phyloP scores from a whole-genome alignment of 2,888 invertebrate species.

The Drosophila nr. fundita region DNA sequence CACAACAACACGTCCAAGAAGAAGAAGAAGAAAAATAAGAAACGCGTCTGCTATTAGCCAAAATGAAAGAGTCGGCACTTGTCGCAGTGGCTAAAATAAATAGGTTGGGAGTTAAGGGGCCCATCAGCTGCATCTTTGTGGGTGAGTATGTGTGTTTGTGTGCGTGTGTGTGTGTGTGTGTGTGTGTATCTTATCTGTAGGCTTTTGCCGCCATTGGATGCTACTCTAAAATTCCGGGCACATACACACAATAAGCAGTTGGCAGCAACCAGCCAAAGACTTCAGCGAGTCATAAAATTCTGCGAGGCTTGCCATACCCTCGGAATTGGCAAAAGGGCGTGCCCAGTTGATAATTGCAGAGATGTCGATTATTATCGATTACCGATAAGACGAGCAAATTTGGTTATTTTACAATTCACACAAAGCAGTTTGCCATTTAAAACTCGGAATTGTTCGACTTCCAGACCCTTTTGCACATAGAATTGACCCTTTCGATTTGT shows the following conservation, averaged over 20 bases:
- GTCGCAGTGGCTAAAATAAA: conserved; percentile 40
- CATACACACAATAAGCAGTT: conserved; percentile 73
- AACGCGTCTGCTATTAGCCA: conserved; percentile 33
- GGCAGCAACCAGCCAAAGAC: conserved; percentile 48
- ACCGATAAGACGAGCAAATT: not conserved
- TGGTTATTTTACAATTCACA: not conserved
- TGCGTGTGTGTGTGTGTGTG: not conserved
- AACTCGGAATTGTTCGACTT: no score
- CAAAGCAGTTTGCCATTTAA: not conserved
- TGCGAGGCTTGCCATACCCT: conserved; percentile 54
- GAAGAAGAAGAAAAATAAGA: conserved; percentile 5
- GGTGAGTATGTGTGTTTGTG: not conserved
- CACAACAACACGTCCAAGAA: not conserved
- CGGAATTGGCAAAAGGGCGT: conserved; percentile 1
- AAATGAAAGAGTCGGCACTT: conserved; percentile 56
- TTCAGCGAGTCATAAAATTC: conserved; percentile 75
- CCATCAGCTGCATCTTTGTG: conserved; percentile 20
- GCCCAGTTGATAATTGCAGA: not conserved
- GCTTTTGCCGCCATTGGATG: conserved; percentile 37
- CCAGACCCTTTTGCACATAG: no score
- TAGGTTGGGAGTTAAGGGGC: conserved; percentile 22
- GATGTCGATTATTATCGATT: not conserved
- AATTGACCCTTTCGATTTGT: not conserved
- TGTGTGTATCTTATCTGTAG: conserved; percentile 9
- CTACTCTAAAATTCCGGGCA: conserved; percentile 64